Evolutionary conservation across 1,140 invertebrate genomes (phyloP).

Genomic region (Drosophila kepulauana): DNA sequence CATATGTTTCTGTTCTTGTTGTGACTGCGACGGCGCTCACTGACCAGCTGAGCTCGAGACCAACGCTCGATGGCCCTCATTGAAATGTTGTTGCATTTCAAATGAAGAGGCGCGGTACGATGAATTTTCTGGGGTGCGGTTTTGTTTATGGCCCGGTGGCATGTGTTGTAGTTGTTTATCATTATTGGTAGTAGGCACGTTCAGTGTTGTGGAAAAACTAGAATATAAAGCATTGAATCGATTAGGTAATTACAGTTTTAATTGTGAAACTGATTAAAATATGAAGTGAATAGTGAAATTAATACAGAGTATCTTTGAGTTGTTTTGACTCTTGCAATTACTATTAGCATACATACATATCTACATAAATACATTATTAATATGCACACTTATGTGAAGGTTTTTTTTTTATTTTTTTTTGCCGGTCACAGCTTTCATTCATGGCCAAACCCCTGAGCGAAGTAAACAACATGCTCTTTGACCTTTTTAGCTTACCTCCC

Average conservation of each 20-base stretch:
- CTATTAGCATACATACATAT: too few species aligned
- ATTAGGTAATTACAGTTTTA: background rate
- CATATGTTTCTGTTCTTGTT: constrained; percentile 68
- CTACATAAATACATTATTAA: background rate
- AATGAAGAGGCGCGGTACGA: constrained; percentile 4
- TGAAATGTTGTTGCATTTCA: constrained; percentile 34
- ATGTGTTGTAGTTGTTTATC: constrained; percentile 24
- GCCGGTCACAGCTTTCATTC: constrained; percentile 65
- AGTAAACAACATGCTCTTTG: constrained; percentile 78
- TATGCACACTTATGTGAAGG: background rate
- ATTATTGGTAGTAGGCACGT: constrained; percentile 14
- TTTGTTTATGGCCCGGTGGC: constrained; percentile 23
- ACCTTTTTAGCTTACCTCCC: constrained; percentile 57
- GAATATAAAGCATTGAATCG: background rate
- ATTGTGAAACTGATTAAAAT: background rate
- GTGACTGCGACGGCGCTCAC: constrained; percentile 21
- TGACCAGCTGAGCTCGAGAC: constrained; percentile 64
- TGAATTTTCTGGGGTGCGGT: constrained; percentile 37
- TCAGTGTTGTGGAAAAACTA: background rate
- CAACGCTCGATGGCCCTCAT: constrained; percentile 2
- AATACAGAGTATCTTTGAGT: background rate
- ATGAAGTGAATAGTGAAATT: too few species aligned
- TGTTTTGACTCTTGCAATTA: too few species aligned
- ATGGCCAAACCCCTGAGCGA: constrained; percentile 58
- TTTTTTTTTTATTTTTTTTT: constrained; percentile 19